Conservation (phyloP, 2,113 vertebrate genomes). For the Ptychochromis oligacanthus region DNA sequence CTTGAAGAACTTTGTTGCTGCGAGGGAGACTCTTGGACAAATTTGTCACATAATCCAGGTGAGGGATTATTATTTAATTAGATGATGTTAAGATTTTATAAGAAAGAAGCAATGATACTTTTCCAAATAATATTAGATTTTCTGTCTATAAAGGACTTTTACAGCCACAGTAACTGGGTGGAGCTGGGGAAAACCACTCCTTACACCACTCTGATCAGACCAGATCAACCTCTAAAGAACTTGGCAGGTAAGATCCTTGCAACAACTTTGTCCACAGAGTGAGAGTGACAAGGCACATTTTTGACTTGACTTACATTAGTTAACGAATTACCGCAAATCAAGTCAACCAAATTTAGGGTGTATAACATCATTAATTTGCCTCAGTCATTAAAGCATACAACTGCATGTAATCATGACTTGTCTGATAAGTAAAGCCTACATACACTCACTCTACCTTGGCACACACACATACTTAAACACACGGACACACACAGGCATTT, state of each 20-base stretch:
- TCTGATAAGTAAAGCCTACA: no score
- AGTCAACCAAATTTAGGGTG: no score
- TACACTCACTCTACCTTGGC: no score
- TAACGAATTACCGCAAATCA: no score
- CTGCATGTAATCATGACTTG: no score
- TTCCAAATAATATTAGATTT: not conserved
- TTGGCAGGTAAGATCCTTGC: conserved; percentile 59
- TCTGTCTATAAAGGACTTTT: conserved; percentile 58
- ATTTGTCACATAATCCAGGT: conserved; percentile 74
- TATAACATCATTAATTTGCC: no score
- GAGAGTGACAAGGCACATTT: not conserved
- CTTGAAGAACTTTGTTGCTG: conserved; percentile 45
- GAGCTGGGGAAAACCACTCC: conserved; percentile 24
- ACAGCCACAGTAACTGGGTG: not conserved
- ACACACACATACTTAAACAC: no score
- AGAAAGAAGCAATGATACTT: fast-evolving
- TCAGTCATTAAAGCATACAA: no score
- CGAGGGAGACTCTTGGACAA: conserved; percentile 50
- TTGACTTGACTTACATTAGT: fast-evolving
- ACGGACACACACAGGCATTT: not conserved
- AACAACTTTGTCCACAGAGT: not conserved
- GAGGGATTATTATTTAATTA: not conserved
- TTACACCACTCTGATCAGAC: conserved; percentile 60
- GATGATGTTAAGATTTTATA: not conserved
- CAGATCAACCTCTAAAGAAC: conserved; percentile 59